Evolutionary conservation across 2,113 vertebrate genomes (phyloP), one percentile per base, ranked within the genome.

Genomic region (Suncus etruscus): DNA sequence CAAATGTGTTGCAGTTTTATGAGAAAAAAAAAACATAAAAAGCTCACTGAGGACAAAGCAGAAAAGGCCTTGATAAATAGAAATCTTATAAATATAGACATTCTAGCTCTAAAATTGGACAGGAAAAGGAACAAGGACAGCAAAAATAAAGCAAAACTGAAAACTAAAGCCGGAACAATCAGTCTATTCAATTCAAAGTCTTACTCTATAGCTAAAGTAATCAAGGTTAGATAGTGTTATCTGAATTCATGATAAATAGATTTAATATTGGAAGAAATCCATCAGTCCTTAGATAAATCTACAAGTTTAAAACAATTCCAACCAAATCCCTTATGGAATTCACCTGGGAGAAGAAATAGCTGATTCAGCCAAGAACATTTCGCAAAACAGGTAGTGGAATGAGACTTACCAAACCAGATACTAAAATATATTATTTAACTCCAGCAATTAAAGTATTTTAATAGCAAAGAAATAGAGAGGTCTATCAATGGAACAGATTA

Each of bases 221-320:
- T 79, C 24, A 72, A 85, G 29, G 51, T 11, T 47, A 22, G 32
- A 50, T 65, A 32, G 27, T 48, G 48, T 47, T 86, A 86, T 86
- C 72, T 66, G 0, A 50, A 65, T 77, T 65, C 51, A 81, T 8
- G 45, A 76, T 50, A 18, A 74, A 16, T 54, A 72, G 6, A 77
- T 65, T 54, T 86, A 47, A 80, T 58, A 82, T 3, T n/a, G 51
- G 39, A 84, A 87, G 51, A 93, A 89, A 82, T 51, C 18, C n/a
- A 47, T 47, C 39, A 61, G 50, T 73, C 24, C 15, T 68, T 47
- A 88, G 48, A 65, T 86, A 83, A 86, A 69, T 83, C 31, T 75
- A 51, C 48, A 94, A 94, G 75, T 80, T 39, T 16, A 65, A 82
- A 80, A 75, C 27, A 66, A 66, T 66, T 66, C 11, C 65, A 25